Evolutionary conservation across 2,888 invertebrate species (phyloP).

Genomic region (Notodonta dromedarius): DNA sequence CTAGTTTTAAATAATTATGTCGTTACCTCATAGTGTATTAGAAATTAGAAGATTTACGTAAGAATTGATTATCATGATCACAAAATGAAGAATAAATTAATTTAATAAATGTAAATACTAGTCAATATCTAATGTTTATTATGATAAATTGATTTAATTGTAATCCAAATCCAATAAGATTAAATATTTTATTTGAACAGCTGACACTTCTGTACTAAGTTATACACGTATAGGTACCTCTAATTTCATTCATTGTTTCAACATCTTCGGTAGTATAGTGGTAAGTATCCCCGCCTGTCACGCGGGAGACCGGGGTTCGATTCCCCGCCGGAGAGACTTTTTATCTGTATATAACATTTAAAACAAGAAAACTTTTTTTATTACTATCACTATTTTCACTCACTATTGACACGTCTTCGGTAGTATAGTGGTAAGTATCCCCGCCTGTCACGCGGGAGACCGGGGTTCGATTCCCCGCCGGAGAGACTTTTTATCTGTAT

Average conservation of each 20-base stretch:
- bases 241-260: not conserved
- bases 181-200: too few species aligned
- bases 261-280: slow-evolving; percentile 80
- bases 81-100: too few species aligned
- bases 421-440: slow-evolving; percentile 85
- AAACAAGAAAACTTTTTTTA: too few species aligned
- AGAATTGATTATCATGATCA: too few species aligned
- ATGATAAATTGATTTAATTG: too few species aligned
- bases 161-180: too few species aligned
- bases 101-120: too few species aligned
- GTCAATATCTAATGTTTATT: too few species aligned
- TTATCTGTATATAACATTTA: not conserved
- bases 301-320: slow-evolving; percentile 85
- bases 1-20: too few species aligned
- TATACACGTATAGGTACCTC: not conserved
- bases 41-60: too few species aligned
- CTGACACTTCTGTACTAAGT: too few species aligned
- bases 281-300: slow-evolving; percentile 85
- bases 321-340: slow-evolving; percentile 79
- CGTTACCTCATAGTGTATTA: too few species aligned
- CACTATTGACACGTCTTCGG: slow-evolving; percentile 49
- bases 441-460: slow-evolving; percentile 85
- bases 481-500: slow-evolving; percentile 44
- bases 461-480: slow-evolving; percentile 85
- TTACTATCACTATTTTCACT: not conserved